Evolutionary conservation across 2,113 vertebrate genomes (phyloP).

Genomic region (Thamnaconus septentrionalis): DNA sequence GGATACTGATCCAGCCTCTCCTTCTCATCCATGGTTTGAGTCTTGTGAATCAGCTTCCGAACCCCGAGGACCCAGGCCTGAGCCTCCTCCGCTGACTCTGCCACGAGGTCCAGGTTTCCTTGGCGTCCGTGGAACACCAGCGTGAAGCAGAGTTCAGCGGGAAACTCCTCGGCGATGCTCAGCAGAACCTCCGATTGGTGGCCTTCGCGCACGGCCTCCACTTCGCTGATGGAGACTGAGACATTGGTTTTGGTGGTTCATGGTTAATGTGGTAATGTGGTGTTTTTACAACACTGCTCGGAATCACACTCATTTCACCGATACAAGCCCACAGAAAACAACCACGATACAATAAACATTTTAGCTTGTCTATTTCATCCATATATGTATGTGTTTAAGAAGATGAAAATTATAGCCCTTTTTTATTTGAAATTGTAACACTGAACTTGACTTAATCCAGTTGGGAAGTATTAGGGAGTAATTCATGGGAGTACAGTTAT

Average conservation of each 20-base stretch:
- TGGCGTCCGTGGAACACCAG: constrained; percentile 90
- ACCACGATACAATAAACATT: no score
- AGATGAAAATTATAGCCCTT: background rate
- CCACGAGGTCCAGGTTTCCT: constrained; percentile 90
- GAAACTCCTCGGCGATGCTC: constrained; percentile 87
- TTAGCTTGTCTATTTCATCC: no score
- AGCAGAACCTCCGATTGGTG: constrained; percentile 91
- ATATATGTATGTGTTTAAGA: constrained; percentile 38
- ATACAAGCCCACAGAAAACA: no score
- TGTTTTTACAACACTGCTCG: no score
- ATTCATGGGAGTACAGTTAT: no score
- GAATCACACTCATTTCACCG: no score
- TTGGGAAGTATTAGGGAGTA: no score
- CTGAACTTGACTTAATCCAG: no score
- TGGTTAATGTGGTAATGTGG: no score
- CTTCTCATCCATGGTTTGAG: constrained; percentile 89
- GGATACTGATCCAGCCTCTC: constrained; percentile 95
- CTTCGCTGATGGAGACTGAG: constrained; percentile 87
- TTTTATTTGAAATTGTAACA: no score
- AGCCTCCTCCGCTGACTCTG: constrained; percentile 83
- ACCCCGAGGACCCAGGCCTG: constrained; percentile 88
- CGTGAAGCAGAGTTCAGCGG: constrained; percentile 88
- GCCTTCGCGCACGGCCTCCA: constrained; percentile 89
- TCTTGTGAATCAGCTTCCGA: constrained; percentile 83
- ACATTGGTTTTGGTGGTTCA: no score